Conservation (phyloP, 2,888 invertebrate species). For the Notodonta ziczac region DNA sequence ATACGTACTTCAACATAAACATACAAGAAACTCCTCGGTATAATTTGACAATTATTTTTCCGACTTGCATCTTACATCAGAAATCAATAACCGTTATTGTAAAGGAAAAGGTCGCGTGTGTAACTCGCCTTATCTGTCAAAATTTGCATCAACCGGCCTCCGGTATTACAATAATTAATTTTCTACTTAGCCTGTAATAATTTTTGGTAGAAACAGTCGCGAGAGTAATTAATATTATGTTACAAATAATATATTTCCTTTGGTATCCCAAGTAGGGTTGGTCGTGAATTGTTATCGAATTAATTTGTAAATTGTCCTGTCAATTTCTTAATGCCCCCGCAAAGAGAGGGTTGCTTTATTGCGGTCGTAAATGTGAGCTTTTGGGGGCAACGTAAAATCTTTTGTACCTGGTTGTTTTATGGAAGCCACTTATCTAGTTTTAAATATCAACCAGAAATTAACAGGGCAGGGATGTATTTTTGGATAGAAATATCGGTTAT, state of each 20-base stretch:
- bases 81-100: not conserved
- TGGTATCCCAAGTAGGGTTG: constrained; percentile 41
- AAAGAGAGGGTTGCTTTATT: constrained; percentile 7
- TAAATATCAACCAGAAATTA: not conserved
- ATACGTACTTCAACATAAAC: too few species aligned
- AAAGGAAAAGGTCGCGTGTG: constrained; percentile 22
- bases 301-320: constrained; percentile 39
- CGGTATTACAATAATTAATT: constrained; percentile 47
- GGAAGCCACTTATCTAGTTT: not conserved
- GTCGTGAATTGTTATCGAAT: constrained; percentile 37
- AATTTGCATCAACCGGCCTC: constrained; percentile 41
- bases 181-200: constrained; percentile 42
- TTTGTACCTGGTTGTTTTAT: not conserved
- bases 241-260: constrained; percentile 52
- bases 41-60: too few species aligned
- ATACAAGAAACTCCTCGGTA: too few species aligned
- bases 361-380: constrained; percentile 4
- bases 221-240: constrained; percentile 53
- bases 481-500: too few species aligned
- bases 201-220: constrained; percentile 47
- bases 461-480: too few species aligned
- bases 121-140: constrained; percentile 34
- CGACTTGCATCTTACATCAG: too few species aligned
- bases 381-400: constrained; percentile 1
- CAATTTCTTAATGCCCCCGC: constrained; percentile 32